A percentile compares a stretch with the other conserved stretches of the same genome.
Conservation (phyloP, 2,888 invertebrate genomes). For the Bugulina stolonifera region DNA sequence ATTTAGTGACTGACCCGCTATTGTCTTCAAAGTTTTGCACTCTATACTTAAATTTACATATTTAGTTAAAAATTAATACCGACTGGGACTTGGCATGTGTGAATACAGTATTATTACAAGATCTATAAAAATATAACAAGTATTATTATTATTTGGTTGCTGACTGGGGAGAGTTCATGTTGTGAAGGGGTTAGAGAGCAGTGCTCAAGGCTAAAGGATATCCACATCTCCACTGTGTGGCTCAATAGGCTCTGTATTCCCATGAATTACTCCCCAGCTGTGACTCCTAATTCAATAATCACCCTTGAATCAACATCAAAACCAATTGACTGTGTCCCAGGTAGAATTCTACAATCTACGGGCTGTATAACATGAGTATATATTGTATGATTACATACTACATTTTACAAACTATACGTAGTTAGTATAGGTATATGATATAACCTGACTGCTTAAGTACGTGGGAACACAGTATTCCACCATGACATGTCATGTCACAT, state of each 20-base stretch:
- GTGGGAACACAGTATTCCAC: neutral
- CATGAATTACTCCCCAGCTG: conserved; percentile 24
- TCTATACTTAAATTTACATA: neutral
- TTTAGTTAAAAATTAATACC: no score
- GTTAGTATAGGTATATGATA: no score
- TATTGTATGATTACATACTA: neutral
- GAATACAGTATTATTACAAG: neutral
- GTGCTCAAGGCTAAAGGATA: neutral
- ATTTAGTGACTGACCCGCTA: neutral
- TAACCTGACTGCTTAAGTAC: no score
- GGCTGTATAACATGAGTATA: neutral
- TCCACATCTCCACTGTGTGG: neutral
- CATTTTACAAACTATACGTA: no score
- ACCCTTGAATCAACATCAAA: neutral
- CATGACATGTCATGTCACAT: no score
- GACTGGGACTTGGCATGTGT: neutral
- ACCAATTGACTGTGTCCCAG: neutral
- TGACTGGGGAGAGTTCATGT: neutral
- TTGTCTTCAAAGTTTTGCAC: neutral
- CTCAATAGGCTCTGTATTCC: conserved; percentile 15
- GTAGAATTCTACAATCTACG: neutral
- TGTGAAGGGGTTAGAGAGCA: neutral
- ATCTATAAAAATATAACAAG: neutral
- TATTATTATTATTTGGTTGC: neutral
- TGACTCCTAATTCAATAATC: neutral